Evolutionary conservation across 2,113 vertebrate genomes (phyloP).

Genomic region (Strix aluco): DNA sequence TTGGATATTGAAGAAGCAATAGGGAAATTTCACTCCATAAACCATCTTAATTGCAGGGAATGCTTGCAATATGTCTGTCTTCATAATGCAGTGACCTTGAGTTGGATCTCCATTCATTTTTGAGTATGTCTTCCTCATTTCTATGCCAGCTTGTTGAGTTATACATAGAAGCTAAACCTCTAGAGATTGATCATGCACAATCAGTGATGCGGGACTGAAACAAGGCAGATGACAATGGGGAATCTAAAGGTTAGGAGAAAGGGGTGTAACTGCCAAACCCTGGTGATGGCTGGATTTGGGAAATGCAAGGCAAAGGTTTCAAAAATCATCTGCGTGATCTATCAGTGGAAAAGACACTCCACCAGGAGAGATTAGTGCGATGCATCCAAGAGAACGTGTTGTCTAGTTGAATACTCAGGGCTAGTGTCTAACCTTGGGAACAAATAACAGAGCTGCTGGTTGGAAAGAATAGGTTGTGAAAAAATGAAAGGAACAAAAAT

Average conservation of each 20-base stretch:
- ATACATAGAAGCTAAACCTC: constrained; percentile 16
- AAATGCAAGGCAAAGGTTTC: background rate
- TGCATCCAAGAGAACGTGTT: background rate
- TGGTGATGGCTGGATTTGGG: background rate
- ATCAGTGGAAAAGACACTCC: background rate
- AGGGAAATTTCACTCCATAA: background rate
- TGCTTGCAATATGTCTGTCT: background rate
- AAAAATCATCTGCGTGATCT: background rate
- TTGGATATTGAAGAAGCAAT: constrained; percentile 22
- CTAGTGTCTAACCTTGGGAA: background rate
- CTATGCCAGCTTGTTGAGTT: constrained; percentile 41
- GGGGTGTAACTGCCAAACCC: background rate
- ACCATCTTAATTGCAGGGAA: constrained; percentile 23
- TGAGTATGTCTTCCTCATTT: constrained; percentile 1
- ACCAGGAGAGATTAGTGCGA: background rate
- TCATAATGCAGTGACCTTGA: background rate
- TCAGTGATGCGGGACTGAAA: constrained; percentile 40
- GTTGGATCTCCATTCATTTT: background rate
- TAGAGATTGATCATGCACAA: constrained; percentile 35
- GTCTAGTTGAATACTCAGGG: background rate
- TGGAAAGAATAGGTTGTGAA: background rate
- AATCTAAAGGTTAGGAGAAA: constrained; percentile 28
- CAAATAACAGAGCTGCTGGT: background rate
- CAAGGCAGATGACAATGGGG: constrained; percentile 17
- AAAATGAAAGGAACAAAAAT: background rate